Evolutionary conservation across 2,888 invertebrate species (phyloP).

Genomic region (Furcula furcula): DNA sequence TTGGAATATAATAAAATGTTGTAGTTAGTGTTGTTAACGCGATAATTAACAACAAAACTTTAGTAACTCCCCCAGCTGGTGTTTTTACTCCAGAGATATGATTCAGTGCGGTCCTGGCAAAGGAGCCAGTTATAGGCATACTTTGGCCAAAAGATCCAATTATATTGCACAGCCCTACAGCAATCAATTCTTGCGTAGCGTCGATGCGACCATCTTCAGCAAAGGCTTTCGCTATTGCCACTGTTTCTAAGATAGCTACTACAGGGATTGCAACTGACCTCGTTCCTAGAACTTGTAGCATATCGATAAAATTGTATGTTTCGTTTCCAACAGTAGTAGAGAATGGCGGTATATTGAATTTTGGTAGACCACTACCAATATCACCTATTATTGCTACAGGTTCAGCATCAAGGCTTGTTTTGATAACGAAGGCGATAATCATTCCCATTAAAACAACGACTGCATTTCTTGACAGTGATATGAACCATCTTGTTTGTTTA

Average conservation of each 20-base stretch:
- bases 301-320: conserved; percentile 82
- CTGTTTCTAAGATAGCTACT: conserved; percentile 86
- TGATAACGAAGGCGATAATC: conserved; percentile 78
- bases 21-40: conserved; percentile 90
- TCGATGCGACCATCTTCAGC: conserved; percentile 90
- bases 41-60: conserved; percentile 87
- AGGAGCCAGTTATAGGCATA: conserved; percentile 94
- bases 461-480: conserved; percentile 89
- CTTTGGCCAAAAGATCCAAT: conserved; percentile 91
- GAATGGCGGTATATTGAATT: conserved; percentile 85
- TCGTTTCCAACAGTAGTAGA: conserved; percentile 81
- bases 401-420: conserved; percentile 46
- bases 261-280: conserved; percentile 84
- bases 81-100: conserved; percentile 94
- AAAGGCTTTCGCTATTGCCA: conserved; percentile 89
- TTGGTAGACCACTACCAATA: conserved; percentile 87
- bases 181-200: conserved; percentile 95
- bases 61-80: conserved; percentile 89
- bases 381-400: conserved; percentile 86
- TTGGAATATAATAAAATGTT: conserved; percentile 92
- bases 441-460: conserved; percentile 90
- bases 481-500: conserved; percentile 82
- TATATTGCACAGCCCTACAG: conserved; percentile 92
- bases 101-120: conserved; percentile 94
- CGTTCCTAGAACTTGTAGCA: conserved; percentile 83